These are phyloP conservation scores for Hydrotaea diabolus DNA, from an alignment of 2,888 invertebrate species.

Conservation along the genomic window DNA sequence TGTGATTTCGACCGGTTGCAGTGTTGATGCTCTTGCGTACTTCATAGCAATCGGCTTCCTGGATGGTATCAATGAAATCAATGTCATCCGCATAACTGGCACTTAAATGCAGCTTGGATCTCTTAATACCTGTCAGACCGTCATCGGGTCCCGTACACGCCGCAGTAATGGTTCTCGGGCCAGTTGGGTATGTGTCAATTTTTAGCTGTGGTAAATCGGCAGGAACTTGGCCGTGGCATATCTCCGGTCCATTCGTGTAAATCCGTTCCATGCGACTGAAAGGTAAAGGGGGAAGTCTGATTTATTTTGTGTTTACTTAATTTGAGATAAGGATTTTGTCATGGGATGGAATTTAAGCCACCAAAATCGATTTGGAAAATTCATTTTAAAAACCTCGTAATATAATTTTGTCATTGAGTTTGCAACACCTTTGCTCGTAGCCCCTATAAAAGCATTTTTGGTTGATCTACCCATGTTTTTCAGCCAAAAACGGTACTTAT, in stretches of 20 bases:
- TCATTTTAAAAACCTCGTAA: too few relatives aligned
- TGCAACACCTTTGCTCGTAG: too few relatives aligned
- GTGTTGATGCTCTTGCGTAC: slow-evolving; percentile 77
- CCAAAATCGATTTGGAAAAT: too few relatives aligned
- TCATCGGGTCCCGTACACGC: slow-evolving; percentile 91
- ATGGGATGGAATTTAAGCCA: not conserved
- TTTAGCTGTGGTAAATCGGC: slow-evolving; percentile 86
- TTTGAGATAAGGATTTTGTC: not conserved
- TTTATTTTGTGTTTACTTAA: too few relatives aligned
- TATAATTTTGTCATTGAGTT: too few relatives aligned
- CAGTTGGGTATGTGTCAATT: slow-evolving; percentile 82
- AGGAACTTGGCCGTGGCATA: slow-evolving; percentile 87
- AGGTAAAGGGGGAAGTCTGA: slow-evolving; percentile 5
- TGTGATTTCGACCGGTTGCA: slow-evolving; percentile 67
- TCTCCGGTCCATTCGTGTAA: slow-evolving; percentile 77
- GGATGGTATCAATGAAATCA: slow-evolving; percentile 86
- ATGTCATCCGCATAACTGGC: slow-evolving; percentile 85
- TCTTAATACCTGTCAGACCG: slow-evolving; percentile 88
- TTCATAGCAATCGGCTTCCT: slow-evolving; percentile 78
- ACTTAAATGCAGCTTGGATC: slow-evolving; percentile 85
- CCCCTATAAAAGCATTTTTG: too few relatives aligned
- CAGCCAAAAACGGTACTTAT: too few relatives aligned
- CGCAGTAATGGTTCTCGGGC: slow-evolving; percentile 84
- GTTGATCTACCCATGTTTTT: too few relatives aligned
- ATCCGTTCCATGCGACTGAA: slow-evolving; percentile 78